phyloP scores from a whole-genome alignment of 2,888 invertebrate species.

The Drosophila neonasuta region DNA sequence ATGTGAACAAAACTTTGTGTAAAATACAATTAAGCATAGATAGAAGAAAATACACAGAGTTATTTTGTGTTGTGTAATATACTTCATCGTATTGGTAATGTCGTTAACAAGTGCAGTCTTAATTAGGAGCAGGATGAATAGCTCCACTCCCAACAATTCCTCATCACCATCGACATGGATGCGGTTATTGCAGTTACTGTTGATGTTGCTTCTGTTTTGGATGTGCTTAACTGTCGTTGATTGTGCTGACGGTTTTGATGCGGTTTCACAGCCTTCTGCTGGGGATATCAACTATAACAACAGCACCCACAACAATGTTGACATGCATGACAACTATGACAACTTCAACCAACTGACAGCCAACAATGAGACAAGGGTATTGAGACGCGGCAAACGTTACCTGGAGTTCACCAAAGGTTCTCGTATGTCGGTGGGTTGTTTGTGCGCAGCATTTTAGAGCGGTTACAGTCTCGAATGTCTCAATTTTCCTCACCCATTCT shows the following conservation, averaged over 20 bases:
- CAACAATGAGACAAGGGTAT: conserved; percentile 46
- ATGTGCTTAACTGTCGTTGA: conserved; percentile 44
- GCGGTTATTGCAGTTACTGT: conserved; percentile 31
- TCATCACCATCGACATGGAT: conserved; percentile 24
- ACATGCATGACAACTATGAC: conserved; percentile 39
- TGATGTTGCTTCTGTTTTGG: conserved; percentile 31
- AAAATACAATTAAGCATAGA: conserved; percentile 12
- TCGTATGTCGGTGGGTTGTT: conserved; percentile 80
- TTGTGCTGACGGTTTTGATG: conserved; percentile 42
- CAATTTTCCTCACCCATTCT: conserved; percentile 34
- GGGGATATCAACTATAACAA: conserved; percentile 13
- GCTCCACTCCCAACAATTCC: neutral
- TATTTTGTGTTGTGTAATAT: conserved; percentile 3
- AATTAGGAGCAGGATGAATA: conserved; percentile 37
- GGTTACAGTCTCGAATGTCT: neutral
- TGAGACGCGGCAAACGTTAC: conserved; percentile 79
- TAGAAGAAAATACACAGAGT: neutral
- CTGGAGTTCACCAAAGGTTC: conserved; percentile 79
- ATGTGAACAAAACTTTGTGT: conserved; percentile 29
- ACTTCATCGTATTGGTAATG: conserved; percentile 16
- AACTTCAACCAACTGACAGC: conserved; percentile 40
- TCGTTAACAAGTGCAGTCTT: conserved; percentile 17
- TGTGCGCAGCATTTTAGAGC: neutral
- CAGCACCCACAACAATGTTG: conserved; percentile 32
- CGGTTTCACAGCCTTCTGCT: conserved; percentile 3